Base-by-base conservation (phyloP, 2,888 invertebrate species). In the Hyppa rectilinea region DNA sequence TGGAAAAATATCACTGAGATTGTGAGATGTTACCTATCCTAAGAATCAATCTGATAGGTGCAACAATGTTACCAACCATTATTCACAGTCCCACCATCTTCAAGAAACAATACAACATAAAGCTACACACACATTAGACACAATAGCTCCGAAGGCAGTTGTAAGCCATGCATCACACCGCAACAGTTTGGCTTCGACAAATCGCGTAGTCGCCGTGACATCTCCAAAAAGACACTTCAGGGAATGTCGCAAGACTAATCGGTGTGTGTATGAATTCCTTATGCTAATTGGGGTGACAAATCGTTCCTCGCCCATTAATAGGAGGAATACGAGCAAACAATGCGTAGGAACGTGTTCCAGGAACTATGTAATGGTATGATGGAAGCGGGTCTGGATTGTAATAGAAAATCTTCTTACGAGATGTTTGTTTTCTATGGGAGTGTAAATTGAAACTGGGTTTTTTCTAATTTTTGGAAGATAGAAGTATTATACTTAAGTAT, bases 251-350 rank as follows among this genome's bases (percentile, higher is more conserved):
- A 59, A 78, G 86, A 89, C 87, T 85, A 88, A 90, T 90, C 78
- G 85, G 61, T 80, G 82, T 76, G 77, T 75, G 81, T 87, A 87
- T 85, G 85, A 84, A 90, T 90, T 89, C 87, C 88, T 83, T 69
- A 74, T 76, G 85, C 89, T 91, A 91, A 91, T 91, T 91, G 89
- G 87, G 76, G 82, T 87, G 87, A 88, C 86, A 84, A 87, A 90
- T 91, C 81, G 75, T 69, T 65, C 66, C 68, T 76, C 60, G 61
- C 71, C 80, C 83, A 88, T 88, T 89, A 88, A 89, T 87, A 83
- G 87, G 77, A 71, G 80, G 64, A 70, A 72, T 78, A 78, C 66
- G 78, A 63, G 67, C 73, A 81, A 83, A 90, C 90, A 91, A 91
- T 91, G 73, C 86, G 63, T 45, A 68, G 78, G 84, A 75, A 77